Conservation (phyloP, 2,888 invertebrate genomes). For the Drosophila yooni region DNA sequence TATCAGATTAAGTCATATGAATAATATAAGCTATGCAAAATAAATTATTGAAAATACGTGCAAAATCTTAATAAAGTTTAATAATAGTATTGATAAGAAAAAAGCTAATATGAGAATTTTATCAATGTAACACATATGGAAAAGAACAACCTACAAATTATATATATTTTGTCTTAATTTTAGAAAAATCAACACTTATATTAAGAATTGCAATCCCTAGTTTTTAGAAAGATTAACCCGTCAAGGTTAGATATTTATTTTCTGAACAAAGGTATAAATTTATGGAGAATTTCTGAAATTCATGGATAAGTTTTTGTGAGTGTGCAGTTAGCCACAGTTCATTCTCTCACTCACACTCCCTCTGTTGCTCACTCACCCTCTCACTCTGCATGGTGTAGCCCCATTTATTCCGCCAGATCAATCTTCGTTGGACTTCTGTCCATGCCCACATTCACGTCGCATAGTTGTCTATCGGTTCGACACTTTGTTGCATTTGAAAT, state of each 20-base stretch:
- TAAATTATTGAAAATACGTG: not conserved
- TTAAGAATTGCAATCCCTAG: not conserved
- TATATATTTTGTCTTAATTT: not conserved
- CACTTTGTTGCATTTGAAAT: conserved; percentile 80
- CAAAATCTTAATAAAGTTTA: not conserved
- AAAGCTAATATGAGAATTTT: not conserved
- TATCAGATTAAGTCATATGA: not conserved
- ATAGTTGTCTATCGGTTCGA: conserved; percentile 72
- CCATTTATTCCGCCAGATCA: conserved; percentile 82
- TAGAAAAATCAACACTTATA: not conserved
- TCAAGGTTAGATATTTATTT: not conserved
- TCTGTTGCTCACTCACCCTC: not conserved
- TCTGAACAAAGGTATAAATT: not conserved
- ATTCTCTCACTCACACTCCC: conserved; percentile 13
- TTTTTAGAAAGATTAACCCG: not conserved
- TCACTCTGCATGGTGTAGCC: conserved; percentile 24
- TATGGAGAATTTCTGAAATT: not conserved
- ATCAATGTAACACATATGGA: not conserved
- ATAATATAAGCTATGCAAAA: not conserved
- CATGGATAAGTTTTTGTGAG: not conserved
- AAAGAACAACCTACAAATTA: not conserved
- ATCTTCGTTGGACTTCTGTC: conserved; percentile 75
- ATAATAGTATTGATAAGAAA: not conserved
- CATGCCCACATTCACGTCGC: conserved; percentile 38
- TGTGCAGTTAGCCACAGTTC: conserved; percentile 45